These are phyloP conservation scores for Acrobasis repandana DNA, from an alignment of 2,888 invertebrate genomes.

Conservation along the genomic window DNA sequence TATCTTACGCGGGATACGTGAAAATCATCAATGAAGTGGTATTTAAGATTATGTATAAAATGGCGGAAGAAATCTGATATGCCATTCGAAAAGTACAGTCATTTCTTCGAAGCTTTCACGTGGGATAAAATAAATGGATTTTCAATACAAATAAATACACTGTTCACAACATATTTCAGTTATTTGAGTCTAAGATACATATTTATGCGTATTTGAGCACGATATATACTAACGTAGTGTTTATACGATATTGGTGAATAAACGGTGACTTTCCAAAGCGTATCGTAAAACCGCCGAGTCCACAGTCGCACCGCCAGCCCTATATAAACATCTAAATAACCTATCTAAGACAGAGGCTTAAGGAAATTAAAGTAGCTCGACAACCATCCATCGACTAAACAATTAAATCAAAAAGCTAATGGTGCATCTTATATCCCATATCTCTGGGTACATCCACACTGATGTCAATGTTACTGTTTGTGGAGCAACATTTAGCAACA, in stretches of 20 bases:
- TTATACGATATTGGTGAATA: constrained; percentile 26
- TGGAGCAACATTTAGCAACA: neutral
- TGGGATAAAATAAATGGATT: constrained; percentile 7
- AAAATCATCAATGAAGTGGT: constrained; percentile 21
- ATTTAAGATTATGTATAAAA: constrained; percentile 37
- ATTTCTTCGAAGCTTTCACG: constrained; percentile 25
- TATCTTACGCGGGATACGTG: constrained; percentile 18
- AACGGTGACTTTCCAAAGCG: constrained; percentile 38
- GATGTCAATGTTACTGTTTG: too few species aligned
- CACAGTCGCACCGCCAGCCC: constrained; percentile 51
- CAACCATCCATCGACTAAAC: constrained; percentile 62
- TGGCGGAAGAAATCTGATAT: constrained; percentile 49
- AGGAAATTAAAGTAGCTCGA: constrained; percentile 56
- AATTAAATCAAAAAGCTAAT: constrained; percentile 56
- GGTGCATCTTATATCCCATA: too few species aligned
- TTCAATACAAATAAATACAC: neutral
- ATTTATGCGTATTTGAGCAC: constrained; percentile 45
- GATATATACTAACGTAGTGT: constrained; percentile 36
- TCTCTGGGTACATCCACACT: too few species aligned
- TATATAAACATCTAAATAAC: constrained; percentile 72
- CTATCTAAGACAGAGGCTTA: constrained; percentile 77
- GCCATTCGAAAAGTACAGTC: constrained; percentile 40
- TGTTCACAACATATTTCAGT: constrained; percentile 18
- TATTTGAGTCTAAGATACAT: constrained; percentile 23
- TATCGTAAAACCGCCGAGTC: constrained; percentile 29